These are phyloP conservation scores for Diabrotica balteata DNA, from an alignment of 2,888 invertebrate species.

Conservation along the genomic window DNA sequence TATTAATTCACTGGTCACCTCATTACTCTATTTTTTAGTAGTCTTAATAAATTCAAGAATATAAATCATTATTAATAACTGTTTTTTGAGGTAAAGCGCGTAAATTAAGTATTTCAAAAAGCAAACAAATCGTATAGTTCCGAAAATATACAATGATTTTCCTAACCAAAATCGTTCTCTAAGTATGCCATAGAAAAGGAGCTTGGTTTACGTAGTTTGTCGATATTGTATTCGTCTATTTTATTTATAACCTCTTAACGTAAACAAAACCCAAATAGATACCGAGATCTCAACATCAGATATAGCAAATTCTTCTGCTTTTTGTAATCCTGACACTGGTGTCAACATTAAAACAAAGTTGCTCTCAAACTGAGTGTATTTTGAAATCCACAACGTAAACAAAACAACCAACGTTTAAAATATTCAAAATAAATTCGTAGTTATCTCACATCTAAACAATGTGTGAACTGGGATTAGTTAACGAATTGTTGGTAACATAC, in stretches of 20 bases:
- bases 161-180: too few relatives aligned
- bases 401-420: slow-evolving; percentile 9
- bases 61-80: too few relatives aligned
- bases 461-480: slow-evolving; percentile 21
- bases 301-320: slow-evolving; percentile 18
- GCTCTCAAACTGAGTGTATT: slow-evolving; percentile 19
- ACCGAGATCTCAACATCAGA: slow-evolving; percentile 6
- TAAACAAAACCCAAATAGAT: slow-evolving; percentile 13
- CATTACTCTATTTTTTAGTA: too few relatives aligned
- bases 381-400: slow-evolving; percentile 21
- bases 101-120: too few relatives aligned
- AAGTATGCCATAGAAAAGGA: too few relatives aligned
- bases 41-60: too few relatives aligned
- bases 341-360: slow-evolving; percentile 26
- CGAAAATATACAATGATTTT: too few relatives aligned
- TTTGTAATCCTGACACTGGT: slow-evolving; percentile 21
- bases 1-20: too few relatives aligned
- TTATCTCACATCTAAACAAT: slow-evolving; percentile 26
- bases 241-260: slow-evolving; percentile 10
- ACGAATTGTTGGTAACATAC: slow-evolving; percentile 17
- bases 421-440: slow-evolving; percentile 24
- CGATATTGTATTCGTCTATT: slow-evolving; percentile 1
- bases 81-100: too few relatives aligned
- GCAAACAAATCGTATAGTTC: too few relatives aligned
- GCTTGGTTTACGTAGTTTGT: background rate